Evolutionary conservation across 2,113 vertebrate genomes (phyloP).

Genomic region (Delphinus delphis): DNA sequence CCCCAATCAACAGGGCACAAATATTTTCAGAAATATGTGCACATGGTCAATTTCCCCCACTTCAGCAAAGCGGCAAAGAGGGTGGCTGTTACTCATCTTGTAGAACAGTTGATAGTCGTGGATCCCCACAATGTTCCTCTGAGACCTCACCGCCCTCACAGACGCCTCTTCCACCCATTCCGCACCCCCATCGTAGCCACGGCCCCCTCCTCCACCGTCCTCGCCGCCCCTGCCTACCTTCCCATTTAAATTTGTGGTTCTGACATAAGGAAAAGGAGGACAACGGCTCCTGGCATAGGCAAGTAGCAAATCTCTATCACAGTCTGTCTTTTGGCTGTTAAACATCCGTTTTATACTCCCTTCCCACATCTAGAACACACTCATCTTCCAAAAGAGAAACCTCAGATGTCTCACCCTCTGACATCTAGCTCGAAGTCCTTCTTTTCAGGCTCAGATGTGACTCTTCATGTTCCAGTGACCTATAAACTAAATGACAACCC

Average conservation of each 20-base stretch:
- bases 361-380: background rate
- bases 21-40: slow-evolving; percentile 97
- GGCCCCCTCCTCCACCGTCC: rapidly evolving
- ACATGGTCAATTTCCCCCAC: slow-evolving; percentile 97
- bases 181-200: too few relatives aligned
- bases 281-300: background rate
- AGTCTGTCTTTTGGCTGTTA: background rate
- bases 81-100: slow-evolving; percentile 97
- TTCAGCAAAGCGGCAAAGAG: slow-evolving; percentile 91
- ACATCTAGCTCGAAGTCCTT: background rate
- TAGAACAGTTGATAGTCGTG: slow-evolving; percentile 74
- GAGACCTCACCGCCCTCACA: too few relatives aligned
- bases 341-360: background rate
- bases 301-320: background rate
- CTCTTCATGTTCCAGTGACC: background rate
- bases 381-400: background rate
- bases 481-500: background rate
- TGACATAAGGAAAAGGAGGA: background rate
- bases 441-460: background rate
- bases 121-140: slow-evolving; percentile 52
- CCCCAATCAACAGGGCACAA: slow-evolving; percentile 93
- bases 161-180: too few relatives aligned
- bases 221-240: background rate
- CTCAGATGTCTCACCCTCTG: background rate
- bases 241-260: background rate